phyloP scores from a whole-genome alignment of 2,888 invertebrate genomes.

The Scotopteryx bipunctaria region DNA sequence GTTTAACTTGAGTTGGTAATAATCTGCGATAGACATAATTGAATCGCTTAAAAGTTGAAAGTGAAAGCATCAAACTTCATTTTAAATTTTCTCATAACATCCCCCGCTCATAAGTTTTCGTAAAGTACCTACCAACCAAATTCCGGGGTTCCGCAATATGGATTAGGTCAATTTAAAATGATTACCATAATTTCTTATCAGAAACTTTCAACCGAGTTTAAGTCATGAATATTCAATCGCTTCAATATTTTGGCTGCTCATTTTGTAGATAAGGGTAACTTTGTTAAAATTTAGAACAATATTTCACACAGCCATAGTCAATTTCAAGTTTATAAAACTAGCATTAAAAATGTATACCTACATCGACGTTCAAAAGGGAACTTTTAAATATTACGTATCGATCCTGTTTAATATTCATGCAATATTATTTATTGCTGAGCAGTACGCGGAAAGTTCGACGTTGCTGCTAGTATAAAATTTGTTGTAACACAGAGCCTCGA shows the following conservation, averaged over 20 bases:
- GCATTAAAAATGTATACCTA: constrained; percentile 25
- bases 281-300: constrained; percentile 45
- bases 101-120: constrained; percentile 56
- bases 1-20: not conserved
- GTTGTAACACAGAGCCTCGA: constrained; percentile 56
- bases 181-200: constrained; percentile 75
- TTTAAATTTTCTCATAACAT: constrained; percentile 22
- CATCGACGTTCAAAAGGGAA: constrained; percentile 44
- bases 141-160: constrained; percentile 60
- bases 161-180: constrained; percentile 75
- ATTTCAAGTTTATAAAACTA: constrained; percentile 17
- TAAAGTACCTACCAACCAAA: constrained; percentile 45
- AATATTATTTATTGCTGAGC: constrained; percentile 64
- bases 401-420: constrained; percentile 55
- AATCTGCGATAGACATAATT: not conserved
- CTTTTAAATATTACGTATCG: constrained; percentile 58
- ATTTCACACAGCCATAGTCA: constrained; percentile 19
- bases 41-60: not conserved
- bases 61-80: constrained; percentile 6
- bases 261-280: constrained; percentile 46
- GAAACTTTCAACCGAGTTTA: constrained; percentile 64
- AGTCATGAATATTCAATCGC: constrained; percentile 65
- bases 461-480: constrained; percentile 59
- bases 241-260: constrained; percentile 54
- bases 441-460: constrained; percentile 59